Evolutionary conservation across 2,113 vertebrate species (phyloP).

Genomic region (Calypte anna): DNA sequence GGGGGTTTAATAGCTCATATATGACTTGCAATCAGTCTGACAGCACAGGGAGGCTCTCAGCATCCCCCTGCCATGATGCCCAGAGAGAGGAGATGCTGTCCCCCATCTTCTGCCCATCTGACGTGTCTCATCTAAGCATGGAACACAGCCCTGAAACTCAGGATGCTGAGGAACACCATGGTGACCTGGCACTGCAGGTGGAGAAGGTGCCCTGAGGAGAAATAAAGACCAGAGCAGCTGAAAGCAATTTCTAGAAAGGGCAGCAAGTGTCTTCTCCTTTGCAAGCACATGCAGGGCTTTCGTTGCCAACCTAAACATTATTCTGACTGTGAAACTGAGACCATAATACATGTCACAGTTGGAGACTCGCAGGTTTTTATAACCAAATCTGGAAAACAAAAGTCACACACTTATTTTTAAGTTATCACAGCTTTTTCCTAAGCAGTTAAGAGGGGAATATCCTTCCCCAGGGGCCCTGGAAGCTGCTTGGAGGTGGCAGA

Average conservation of each 20-base stretch:
- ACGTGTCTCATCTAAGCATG: background rate
- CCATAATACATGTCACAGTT: background rate
- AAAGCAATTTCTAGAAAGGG: background rate
- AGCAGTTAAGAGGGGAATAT: background rate
- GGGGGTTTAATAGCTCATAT: background rate
- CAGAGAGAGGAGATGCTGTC: fast-evolving
- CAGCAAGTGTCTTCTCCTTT: background rate
- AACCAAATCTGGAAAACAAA: conserved; percentile 38
- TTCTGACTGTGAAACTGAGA: background rate
- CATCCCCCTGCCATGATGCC: fast-evolving
- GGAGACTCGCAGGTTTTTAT: background rate
- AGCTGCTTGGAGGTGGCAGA: background rate
- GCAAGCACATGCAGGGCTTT: background rate
- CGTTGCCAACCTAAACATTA: conserved; percentile 52
- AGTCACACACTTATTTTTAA: background rate
- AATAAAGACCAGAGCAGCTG: background rate
- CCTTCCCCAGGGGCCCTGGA: background rate
- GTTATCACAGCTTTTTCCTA: background rate
- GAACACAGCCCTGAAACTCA: fast-evolving
- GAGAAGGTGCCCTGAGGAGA: background rate
- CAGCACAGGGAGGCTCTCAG: background rate
- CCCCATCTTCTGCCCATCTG: background rate
- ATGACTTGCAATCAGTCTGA: background rate
- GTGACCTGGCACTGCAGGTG: background rate
- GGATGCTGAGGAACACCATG: fast-evolving